Percentiles rank a stretch among this genome's conserved stretches.
Evolutionary conservation across 2,113 vertebrate genomes (phyloP).

Genomic region (Scopus umbretta): DNA sequence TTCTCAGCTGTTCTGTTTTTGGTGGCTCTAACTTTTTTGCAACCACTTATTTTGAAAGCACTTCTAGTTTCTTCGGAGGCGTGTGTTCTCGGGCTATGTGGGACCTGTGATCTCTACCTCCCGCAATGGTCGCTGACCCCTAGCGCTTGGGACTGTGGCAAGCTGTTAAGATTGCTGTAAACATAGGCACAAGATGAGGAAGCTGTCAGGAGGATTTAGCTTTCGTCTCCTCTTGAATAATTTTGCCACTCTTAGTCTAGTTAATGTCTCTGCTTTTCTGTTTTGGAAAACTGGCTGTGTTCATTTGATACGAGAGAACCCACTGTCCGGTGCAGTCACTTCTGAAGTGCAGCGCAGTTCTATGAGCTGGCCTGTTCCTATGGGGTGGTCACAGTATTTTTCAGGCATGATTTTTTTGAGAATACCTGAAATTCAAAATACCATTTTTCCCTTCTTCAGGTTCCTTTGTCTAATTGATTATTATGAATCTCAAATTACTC

Average conservation of each 20-base stretch:
- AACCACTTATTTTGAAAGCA: background rate
- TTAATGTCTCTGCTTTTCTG: background rate
- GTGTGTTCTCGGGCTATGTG: accelerated
- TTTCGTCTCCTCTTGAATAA: background rate
- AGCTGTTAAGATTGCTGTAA: background rate
- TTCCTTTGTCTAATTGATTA: constrained; percentile 83
- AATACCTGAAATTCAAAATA: background rate
- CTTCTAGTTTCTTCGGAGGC: background rate
- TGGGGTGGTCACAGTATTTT: background rate
- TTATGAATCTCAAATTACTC: constrained; percentile 81
- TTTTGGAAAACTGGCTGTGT: background rate
- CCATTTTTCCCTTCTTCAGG: constrained; percentile 64
- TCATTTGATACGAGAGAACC: background rate
- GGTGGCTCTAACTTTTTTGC: background rate
- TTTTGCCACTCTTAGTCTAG: background rate
- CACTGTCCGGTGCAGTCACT: background rate
- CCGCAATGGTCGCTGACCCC: accelerated
- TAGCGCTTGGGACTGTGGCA: background rate
- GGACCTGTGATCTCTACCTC: background rate
- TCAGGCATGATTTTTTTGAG: background rate
- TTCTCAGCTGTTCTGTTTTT: background rate
- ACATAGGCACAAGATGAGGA: background rate
- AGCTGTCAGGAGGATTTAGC: background rate
- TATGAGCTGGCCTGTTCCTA: background rate
- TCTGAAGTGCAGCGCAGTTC: background rate